Evolutionary conservation across 1,140 invertebrate species (phyloP).

Genomic region (Phortica variegata): DNA sequence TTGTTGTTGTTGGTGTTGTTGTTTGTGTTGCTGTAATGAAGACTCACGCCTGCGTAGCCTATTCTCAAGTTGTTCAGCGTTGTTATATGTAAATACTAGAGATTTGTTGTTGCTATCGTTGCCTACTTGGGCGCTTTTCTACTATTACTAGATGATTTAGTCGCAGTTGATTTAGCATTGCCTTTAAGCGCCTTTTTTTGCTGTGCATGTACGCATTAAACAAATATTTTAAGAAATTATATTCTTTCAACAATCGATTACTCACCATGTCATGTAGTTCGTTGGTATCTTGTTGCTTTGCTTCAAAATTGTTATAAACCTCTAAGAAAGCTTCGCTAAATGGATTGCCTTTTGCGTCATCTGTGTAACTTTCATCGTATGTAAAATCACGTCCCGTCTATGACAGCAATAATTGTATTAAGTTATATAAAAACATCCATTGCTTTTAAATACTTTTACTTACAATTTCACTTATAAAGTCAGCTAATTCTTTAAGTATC

Average conservation of each 20-base stretch:
- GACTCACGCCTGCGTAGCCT: too few species aligned
- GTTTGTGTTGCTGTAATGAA: conserved; percentile 11
- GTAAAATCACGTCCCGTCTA: conserved; percentile 22
- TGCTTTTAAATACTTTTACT: conserved; percentile 4
- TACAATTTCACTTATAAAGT: conserved; percentile 32
- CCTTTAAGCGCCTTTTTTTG: too few species aligned
- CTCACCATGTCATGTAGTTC: too few species aligned
- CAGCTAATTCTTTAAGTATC: conserved; percentile 30
- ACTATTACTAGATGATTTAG: conserved; percentile 19
- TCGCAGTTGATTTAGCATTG: too few species aligned
- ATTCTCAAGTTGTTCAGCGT: too few species aligned
- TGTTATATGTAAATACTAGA: too few species aligned
- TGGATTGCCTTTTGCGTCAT: conserved; percentile 24
- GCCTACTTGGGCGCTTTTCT: too few species aligned
- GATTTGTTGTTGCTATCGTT: too few species aligned
- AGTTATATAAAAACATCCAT: background rate
- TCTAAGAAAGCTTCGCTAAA: conserved; percentile 27
- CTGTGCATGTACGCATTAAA: too few species aligned
- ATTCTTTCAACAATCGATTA: too few species aligned
- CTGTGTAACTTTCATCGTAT: conserved; percentile 26
- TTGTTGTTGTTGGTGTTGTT: conserved; percentile 14
- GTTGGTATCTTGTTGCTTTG: background rate
- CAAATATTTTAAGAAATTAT: too few species aligned
- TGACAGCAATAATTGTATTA: background rate
- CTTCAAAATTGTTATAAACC: conserved; percentile 6